Evolutionary conservation across 2,113 vertebrate genomes (phyloP).

Genomic region (Otocyon megalotis): DNA sequence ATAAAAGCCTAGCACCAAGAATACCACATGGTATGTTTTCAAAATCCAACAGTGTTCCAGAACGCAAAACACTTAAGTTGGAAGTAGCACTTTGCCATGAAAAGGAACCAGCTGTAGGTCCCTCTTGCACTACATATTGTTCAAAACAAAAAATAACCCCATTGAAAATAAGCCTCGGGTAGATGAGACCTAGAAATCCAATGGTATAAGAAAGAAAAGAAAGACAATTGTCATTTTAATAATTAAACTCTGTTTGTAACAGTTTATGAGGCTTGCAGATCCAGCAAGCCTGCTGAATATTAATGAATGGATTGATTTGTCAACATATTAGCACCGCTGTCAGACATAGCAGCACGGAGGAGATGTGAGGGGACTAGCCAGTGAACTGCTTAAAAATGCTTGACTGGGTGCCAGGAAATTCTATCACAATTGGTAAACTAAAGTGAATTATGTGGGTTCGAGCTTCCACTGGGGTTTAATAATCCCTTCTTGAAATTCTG

Average conservation of each 20-base stretch:
- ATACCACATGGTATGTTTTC: conserved; percentile 76
- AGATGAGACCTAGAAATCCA: conserved; percentile 74
- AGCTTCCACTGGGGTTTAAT: neutral
- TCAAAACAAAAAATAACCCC: conserved; percentile 81
- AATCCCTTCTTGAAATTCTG: conserved; percentile 37
- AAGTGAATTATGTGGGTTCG: conserved; percentile 43
- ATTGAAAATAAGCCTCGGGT: conserved; percentile 73
- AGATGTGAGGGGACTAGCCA: conserved; percentile 19
- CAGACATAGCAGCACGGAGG: conserved; percentile 60
- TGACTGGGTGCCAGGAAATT: conserved; percentile 13
- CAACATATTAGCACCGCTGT: conserved; percentile 81
- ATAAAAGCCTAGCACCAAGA: conserved; percentile 71
- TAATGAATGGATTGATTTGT: conserved; percentile 82
- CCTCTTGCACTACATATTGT: conserved; percentile 74
- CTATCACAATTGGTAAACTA: neutral
- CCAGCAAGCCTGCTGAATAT: conserved; percentile 77
- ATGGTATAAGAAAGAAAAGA: conserved; percentile 76
- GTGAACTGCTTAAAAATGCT: conserved; percentile 42
- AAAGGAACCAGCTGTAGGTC: conserved; percentile 80
- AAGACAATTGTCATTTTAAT: conserved; percentile 80
- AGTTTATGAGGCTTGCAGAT: conserved; percentile 74
- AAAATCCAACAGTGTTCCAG: conserved; percentile 73
- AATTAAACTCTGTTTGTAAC: conserved; percentile 83
- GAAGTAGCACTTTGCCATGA: conserved; percentile 78
- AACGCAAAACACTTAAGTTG: conserved; percentile 75